Evolutionary conservation across 2,888 invertebrate genomes (phyloP).

Genomic region (Apocheima hispidaria): DNA sequence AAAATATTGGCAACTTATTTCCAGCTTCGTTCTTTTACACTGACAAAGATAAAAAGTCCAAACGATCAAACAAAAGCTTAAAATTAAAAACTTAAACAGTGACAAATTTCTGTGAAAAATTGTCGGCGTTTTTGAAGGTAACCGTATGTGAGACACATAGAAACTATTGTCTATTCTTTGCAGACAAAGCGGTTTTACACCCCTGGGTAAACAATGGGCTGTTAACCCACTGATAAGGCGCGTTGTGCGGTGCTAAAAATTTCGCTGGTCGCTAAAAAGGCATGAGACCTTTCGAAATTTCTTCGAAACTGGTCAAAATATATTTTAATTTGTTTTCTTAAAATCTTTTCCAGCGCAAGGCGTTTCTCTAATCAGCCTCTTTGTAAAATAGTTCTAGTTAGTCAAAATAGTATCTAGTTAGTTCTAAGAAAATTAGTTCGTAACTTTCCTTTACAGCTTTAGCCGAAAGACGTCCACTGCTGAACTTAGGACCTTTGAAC

Average conservation of each 20-base stretch:
- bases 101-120: constrained; percentile 47
- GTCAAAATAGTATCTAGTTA: too few species aligned
- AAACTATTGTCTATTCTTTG: constrained; percentile 40
- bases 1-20: constrained; percentile 32
- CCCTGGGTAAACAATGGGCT: constrained; percentile 56
- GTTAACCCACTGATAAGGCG: constrained; percentile 62
- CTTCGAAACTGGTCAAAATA: constrained; percentile 28
- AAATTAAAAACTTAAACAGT: constrained; percentile 30
- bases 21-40: constrained; percentile 16
- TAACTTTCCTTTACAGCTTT: too few species aligned
- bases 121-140: constrained; percentile 56
- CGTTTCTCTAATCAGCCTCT: not conserved
- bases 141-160: constrained; percentile 67
- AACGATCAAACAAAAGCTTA: constrained; percentile 27
- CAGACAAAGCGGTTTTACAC: constrained; percentile 38
- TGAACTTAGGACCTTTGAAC: too few species aligned
- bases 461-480: too few species aligned
- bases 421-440: too few species aligned
- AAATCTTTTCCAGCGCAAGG: not conserved
- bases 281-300: constrained; percentile 21
- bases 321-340: not conserved
- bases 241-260: constrained; percentile 17
- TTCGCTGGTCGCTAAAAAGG: constrained; percentile 32
- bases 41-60: constrained; percentile 36
- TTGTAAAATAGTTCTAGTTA: not conserved